These are phyloP conservation scores for Seriola quinqueradiata DNA, from an alignment of 2,113 vertebrate genomes.

Conservation along the genomic window DNA sequence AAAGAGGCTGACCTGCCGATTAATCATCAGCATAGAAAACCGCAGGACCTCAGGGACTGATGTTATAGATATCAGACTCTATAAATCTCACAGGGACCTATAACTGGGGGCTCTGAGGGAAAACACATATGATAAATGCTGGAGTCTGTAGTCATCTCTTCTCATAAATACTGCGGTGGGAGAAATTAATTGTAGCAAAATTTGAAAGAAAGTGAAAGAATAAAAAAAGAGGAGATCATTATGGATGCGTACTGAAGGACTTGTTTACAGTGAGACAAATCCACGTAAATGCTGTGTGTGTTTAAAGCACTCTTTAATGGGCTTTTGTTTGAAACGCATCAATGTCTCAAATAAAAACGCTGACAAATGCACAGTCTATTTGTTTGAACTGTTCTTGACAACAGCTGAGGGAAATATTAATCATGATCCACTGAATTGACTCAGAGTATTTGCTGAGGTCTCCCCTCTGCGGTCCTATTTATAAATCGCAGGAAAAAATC, in stretches of 20 bases:
- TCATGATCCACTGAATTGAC: neutral
- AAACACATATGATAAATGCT: conserved; percentile 64
- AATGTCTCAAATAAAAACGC: neutral
- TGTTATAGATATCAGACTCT: conserved; percentile 57
- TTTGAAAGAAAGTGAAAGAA: conserved; percentile 35
- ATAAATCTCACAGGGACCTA: conserved; percentile 71
- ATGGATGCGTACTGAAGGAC: conserved; percentile 18
- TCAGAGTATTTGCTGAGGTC: neutral
- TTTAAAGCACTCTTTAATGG: conserved; percentile 41
- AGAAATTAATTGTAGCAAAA: conserved; percentile 52
- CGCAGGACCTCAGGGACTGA: conserved; percentile 61
- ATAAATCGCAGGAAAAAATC: conserved; percentile 19
- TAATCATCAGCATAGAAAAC: conserved; percentile 58
- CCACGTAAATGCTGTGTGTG: conserved; percentile 13
- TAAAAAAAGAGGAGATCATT: conserved; percentile 49
- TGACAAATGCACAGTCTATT: neutral
- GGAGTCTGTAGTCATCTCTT: conserved; percentile 55
- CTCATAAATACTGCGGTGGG: conserved; percentile 60
- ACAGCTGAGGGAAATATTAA: conserved; percentile 6
- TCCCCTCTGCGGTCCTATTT: neutral
- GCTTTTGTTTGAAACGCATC: conserved; percentile 26
- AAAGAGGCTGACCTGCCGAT: conserved; percentile 59
- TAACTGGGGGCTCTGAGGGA: conserved; percentile 52
- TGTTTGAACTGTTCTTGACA: neutral
- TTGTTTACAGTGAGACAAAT: conserved; percentile 32